Evolutionary conservation across 2,113 vertebrate species (phyloP), one percentile per base, ranked within the genome.

Genomic region (Amblyopsis rosae): DNA sequence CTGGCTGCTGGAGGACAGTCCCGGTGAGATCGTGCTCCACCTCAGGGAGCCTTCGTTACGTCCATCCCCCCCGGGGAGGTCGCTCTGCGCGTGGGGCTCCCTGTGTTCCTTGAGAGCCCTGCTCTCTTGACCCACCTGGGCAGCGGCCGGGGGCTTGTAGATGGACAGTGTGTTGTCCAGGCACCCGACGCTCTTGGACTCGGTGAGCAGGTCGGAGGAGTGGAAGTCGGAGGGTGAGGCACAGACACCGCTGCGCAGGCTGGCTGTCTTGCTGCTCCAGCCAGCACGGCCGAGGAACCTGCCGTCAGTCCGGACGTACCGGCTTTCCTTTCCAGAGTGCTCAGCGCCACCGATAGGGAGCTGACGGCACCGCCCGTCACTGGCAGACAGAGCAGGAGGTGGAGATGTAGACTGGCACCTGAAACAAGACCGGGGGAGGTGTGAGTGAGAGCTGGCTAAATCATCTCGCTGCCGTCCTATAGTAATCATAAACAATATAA

Each of bases 321-420:
- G 86, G 51, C 86, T 63, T 48, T 93, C 92, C 69, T 54, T 87
- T 70, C 88, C 91, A 32, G 92, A 92, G 65, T 92, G 92, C 69
- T 97, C 95, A 0, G 93, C 91, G 54, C 97, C 95, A 0, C 94
- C 94, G 74, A 96, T 92, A 63, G 92, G 83, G 0, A 91, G 91
- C 68, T 92, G 93, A 65, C 92, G 94, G 75, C 91, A 85, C 61
- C 89, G 91, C 74, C 90, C 93, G 79, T 93, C 91, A 12, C 90
- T 91, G 0, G 90, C 91, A 68, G 94, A 93, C 54, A 96, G 69
- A 78, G 94, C 90, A 51, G 95, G 93, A 0, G 93, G 94, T 6
- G 94, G 94, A 57, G 95, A 98, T 64, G 93, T 93, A 64, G 97
- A 95, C 76, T 94, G 95, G 91, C 94, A 96, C 95, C 98, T 99